phyloP scores from a whole-genome alignment of 2,113 vertebrate genomes.

The Cephalopterus ornatus region DNA sequence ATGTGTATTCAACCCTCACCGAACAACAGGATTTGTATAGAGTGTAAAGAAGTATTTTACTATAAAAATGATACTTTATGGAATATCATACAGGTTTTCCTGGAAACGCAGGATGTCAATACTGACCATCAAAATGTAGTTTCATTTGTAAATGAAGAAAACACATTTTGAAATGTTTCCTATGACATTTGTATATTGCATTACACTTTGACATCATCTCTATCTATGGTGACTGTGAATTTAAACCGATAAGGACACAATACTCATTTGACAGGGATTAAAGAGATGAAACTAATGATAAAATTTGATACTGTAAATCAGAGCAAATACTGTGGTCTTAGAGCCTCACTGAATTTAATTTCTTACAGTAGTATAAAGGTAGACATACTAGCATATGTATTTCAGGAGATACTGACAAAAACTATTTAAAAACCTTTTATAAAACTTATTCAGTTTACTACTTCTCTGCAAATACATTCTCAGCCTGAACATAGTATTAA shows the following conservation, averaged over 20 bases:
- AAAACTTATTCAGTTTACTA: neutral
- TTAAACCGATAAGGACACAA: neutral
- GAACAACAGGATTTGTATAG: neutral
- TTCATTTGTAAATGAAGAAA: slow-evolving; percentile 50
- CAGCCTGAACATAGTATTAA: neutral
- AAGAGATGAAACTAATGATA: neutral
- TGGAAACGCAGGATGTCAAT: neutral
- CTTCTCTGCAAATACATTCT: neutral
- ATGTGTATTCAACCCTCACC: neutral
- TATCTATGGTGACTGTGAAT: neutral
- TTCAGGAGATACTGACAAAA: neutral
- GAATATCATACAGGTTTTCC: neutral
- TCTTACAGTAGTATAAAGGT: neutral
- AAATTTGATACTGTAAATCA: neutral
- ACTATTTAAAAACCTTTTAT: neutral
- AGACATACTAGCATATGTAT: neutral
- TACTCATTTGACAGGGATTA: neutral
- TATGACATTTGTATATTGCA: neutral
- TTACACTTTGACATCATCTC: neutral
- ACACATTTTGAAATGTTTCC: slow-evolving; percentile 17
- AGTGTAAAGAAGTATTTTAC: neutral
- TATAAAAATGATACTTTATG: neutral
- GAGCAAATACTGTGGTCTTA: neutral
- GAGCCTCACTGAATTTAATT: neutral
- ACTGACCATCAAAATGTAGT: neutral